phyloP scores from a whole-genome alignment of 2,113 vertebrate genomes.

The Hydropotes inermis region DNA sequence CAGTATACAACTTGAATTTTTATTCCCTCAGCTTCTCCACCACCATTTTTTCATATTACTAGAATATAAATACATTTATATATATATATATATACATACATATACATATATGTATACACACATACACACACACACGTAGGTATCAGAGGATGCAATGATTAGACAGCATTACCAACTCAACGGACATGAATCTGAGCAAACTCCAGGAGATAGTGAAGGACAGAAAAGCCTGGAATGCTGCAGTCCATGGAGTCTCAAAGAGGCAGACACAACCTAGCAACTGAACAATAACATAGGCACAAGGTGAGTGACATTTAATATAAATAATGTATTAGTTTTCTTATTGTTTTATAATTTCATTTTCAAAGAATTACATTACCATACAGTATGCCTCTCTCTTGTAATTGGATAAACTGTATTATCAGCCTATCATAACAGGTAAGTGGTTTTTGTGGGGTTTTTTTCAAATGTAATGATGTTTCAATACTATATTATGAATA shows the following conservation, averaged over 20 bases:
- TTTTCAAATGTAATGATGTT: background rate
- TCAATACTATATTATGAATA: background rate
- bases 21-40: background rate
- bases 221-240: background rate
- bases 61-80: background rate
- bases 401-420: background rate
- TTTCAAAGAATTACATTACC: background rate
- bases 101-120: too few species aligned
- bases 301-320: background rate
- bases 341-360: background rate
- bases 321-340: too few species aligned
- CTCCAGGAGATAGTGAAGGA: background rate
- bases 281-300: background rate
- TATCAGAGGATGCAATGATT: background rate
- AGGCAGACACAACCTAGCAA: background rate
- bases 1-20: background rate
- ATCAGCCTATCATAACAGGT: background rate
- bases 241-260: background rate
- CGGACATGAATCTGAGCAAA: background rate
- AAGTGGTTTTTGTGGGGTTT: background rate
- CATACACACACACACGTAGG: background rate
- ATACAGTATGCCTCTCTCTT: background rate
- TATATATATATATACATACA: background rate
- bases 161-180: background rate
- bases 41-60: background rate